These are phyloP conservation scores for Eumerus sabulonum DNA, from an alignment of 2,888 invertebrate species.

Conservation along the genomic window DNA sequence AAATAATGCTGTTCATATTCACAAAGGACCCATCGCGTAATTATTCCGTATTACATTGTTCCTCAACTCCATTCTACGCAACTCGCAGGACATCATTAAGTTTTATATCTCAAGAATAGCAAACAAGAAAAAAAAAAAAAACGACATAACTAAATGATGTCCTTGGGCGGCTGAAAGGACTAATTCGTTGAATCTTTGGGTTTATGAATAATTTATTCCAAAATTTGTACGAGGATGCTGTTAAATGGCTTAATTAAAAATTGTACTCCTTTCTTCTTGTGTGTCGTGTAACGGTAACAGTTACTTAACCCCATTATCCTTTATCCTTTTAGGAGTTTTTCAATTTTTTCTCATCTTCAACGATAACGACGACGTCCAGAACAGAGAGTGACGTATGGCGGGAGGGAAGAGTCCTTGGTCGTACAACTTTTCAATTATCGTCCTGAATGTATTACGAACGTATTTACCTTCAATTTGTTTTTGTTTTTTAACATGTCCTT, in stretches of 20 bases:
- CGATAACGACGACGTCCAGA: constrained; percentile 13
- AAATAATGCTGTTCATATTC: constrained; percentile 50
- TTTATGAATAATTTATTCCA: constrained; percentile 68
- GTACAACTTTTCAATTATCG: constrained; percentile 69
- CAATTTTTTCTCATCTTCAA: constrained; percentile 43
- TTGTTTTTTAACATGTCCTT: constrained; percentile 12
- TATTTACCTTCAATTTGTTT: too few species aligned
- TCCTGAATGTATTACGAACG: constrained; percentile 61
- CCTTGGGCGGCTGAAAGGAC: constrained; percentile 63
- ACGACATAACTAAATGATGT: constrained; percentile 50
- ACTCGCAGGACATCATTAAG: constrained; percentile 61
- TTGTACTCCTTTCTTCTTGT: constrained; percentile 60
- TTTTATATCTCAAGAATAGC: constrained; percentile 32
- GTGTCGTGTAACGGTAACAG: constrained; percentile 13
- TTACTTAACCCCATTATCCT: constrained; percentile 69
- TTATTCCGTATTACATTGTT: constrained; percentile 66
- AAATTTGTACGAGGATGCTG: constrained; percentile 45
- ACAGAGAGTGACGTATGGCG: constrained; percentile 8
- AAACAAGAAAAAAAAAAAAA: constrained; percentile 16
- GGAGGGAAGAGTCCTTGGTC: constrained; percentile 36
- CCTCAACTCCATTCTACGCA: constrained; percentile 12
- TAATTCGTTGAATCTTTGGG: constrained; percentile 66
- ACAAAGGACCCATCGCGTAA: constrained; percentile 62
- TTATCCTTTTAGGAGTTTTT: constrained; percentile 43
- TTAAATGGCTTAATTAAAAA: constrained; percentile 68